Percentiles rank a stretch among this genome's conserved stretches.
These are phyloP conservation scores for Incurvaria masculella DNA, from an alignment of 2,888 invertebrate genomes.

Conservation along the genomic window DNA sequence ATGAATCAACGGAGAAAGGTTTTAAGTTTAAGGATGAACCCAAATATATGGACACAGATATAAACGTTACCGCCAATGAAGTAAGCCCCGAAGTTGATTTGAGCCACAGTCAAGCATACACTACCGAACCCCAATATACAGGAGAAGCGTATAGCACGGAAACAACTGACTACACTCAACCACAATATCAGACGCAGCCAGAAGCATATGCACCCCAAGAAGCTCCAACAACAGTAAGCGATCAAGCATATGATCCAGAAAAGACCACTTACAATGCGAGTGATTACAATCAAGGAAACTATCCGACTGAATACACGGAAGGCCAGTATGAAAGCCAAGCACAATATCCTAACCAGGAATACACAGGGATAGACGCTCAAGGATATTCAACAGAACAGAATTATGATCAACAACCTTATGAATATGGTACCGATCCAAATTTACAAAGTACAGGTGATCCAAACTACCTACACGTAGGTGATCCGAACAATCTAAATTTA, in stretches of 20 bases:
- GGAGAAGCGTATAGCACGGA: constrained; percentile 4
- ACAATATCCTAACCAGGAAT: constrained; percentile 11
- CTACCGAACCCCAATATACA: constrained; percentile 8
- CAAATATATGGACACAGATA: neutral
- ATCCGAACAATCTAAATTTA: neutral
- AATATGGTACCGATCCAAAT: constrained; percentile 7
- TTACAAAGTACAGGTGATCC: neutral
- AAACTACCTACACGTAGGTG: neutral
- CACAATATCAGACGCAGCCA: neutral
- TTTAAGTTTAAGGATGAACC: neutral
- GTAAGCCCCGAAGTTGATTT: constrained; percentile 9
- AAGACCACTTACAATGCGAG: constrained; percentile 7
- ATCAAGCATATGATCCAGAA: neutral
- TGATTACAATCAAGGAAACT: neutral
- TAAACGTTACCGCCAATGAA: constrained; percentile 5
- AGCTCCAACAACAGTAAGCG: neutral
- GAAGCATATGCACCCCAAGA: neutral
- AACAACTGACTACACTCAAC: neutral
- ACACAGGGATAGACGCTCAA: constrained; percentile 2
- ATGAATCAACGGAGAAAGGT: neutral
- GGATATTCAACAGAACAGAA: constrained; percentile 16
- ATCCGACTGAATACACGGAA: constrained; percentile 10
- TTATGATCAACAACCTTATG: constrained; percentile 22
- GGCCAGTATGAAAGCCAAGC: constrained; percentile 18
- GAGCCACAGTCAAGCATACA: constrained; percentile 1